These are phyloP conservation scores for Orthonychiurus folsomi DNA, from an alignment of 2,888 invertebrate species.

Conservation along the genomic window DNA sequence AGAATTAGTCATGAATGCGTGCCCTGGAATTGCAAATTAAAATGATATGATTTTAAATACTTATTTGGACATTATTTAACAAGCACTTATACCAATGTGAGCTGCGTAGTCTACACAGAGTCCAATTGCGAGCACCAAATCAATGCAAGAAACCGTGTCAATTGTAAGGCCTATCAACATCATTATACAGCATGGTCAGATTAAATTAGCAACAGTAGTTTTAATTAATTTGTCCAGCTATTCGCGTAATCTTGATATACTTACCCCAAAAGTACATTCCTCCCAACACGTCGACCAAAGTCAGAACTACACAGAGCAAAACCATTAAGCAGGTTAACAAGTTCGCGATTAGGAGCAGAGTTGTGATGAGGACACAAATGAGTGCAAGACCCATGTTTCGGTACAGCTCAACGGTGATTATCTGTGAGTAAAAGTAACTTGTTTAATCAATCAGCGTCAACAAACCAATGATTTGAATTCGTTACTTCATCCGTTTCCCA, in stretches of 20 bases:
- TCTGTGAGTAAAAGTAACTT: no score
- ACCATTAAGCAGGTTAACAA: conserved; percentile 69
- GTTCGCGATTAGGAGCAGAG: conserved; percentile 64
- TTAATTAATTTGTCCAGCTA: no score
- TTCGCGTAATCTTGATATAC: no score
- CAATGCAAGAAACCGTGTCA: conserved; percentile 71
- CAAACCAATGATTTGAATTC: no score
- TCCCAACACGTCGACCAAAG: conserved; percentile 58
- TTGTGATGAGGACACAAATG: conserved; percentile 69
- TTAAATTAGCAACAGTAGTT: no score
- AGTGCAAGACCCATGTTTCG: conserved; percentile 66
- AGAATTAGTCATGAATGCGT: conserved; percentile 63
- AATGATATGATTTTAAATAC: not conserved
- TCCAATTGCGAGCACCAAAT: conserved; percentile 68
- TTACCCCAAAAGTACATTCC: conserved; percentile 74
- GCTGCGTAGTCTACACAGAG: conserved; percentile 76
- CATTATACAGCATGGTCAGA: no score
- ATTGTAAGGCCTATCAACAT: conserved; percentile 71
- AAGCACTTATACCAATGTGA: conserved; percentile 59
- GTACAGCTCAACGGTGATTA: conserved; percentile 64
- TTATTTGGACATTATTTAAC: not conserved
- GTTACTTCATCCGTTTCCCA: conserved; percentile 70
- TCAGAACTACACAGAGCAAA: conserved; percentile 55
- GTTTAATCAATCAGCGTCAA: not conserved
- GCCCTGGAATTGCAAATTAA: conserved; percentile 46